A percentile compares a stretch with the other conserved stretches of the same genome.
phyloP scores from a whole-genome alignment of 2,797 vertebrate genomes.

The Platalea minor region DNA sequence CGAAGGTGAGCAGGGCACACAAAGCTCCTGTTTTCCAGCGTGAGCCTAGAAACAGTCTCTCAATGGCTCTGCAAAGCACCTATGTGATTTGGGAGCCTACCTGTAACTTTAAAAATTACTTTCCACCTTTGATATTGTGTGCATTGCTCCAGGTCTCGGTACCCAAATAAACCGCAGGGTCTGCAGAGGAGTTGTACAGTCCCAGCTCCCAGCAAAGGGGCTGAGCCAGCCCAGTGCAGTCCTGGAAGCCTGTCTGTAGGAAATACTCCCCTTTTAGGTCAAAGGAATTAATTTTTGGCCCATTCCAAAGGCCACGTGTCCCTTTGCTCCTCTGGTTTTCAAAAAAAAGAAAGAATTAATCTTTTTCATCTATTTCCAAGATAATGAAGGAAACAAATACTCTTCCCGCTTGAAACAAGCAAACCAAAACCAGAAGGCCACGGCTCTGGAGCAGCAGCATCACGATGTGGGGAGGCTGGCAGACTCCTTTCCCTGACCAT shows the following conservation, averaged over 20 bases:
- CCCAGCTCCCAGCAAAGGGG: neutral
- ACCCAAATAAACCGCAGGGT: neutral
- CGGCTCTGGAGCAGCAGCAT: accelerated
- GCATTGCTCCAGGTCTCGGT: neutral
- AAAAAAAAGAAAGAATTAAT: no score
- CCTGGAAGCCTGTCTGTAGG: neutral
- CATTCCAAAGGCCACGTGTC: accelerated
- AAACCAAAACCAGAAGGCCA: accelerated
- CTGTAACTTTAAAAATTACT: neutral
- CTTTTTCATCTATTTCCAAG: neutral
- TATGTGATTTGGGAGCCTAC: neutral
- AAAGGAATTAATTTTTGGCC: neutral
- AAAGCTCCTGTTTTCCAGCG: neutral
- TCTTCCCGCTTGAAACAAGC: neutral
- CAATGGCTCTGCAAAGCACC: neutral
- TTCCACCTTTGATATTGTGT: neutral
- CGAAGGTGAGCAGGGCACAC: accelerated
- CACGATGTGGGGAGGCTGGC: neutral
- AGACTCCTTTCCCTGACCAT: accelerated
- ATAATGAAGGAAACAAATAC: neutral
- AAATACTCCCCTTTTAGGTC: neutral
- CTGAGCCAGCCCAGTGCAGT: neutral
- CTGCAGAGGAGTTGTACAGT: neutral
- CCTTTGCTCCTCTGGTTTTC: neutral
- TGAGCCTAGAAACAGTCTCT: neutral